These are phyloP conservation scores for Calliopsis andreniformis DNA, from an alignment of 1,140 invertebrate genomes.

Conservation along the genomic window DNA sequence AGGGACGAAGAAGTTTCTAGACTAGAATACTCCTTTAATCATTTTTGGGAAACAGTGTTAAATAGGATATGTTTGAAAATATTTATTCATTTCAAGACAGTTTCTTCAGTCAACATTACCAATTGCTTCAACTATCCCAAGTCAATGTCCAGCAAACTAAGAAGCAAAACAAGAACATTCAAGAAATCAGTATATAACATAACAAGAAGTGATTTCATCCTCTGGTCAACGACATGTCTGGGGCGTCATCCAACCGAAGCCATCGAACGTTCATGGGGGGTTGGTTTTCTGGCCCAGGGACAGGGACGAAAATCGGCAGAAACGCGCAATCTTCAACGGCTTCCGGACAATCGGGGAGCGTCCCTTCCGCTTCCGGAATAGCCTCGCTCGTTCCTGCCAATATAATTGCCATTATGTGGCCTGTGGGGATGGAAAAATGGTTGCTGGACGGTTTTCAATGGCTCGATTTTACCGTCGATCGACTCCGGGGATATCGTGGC, in stretches of 20 bases:
- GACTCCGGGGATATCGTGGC: conserved; percentile 6
- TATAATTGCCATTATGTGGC: conserved; percentile 46
- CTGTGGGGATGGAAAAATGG: conserved; percentile 26
- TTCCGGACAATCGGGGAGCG: conserved; percentile 40
- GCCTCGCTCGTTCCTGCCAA: conserved; percentile 30
- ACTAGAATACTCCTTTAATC: too few relatives aligned
- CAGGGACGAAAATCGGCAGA: conserved; percentile 14
- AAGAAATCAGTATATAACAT: neutral
- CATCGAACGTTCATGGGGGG: too few relatives aligned
- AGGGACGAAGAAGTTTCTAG: conserved; percentile 19
- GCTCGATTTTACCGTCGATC: conserved; percentile 43
- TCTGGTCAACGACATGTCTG: too few relatives aligned
- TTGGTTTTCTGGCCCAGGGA: neutral
- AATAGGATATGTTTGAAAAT: too few relatives aligned
- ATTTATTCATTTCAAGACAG: too few relatives aligned
- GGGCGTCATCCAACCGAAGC: too few relatives aligned
- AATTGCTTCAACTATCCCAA: too few relatives aligned
- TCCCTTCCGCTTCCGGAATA: conserved; percentile 35
- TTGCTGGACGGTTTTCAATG: conserved; percentile 13
- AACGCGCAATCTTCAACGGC: conserved; percentile 43
- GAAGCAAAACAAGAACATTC: too few relatives aligned
- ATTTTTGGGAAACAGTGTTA: too few relatives aligned
- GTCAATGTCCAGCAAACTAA: too few relatives aligned
- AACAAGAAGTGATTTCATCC: neutral
- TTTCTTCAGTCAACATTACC: too few relatives aligned